Evolutionary conservation across 1,140 invertebrate genomes (phyloP).

Genomic region (Achatina immaculata): DNA sequence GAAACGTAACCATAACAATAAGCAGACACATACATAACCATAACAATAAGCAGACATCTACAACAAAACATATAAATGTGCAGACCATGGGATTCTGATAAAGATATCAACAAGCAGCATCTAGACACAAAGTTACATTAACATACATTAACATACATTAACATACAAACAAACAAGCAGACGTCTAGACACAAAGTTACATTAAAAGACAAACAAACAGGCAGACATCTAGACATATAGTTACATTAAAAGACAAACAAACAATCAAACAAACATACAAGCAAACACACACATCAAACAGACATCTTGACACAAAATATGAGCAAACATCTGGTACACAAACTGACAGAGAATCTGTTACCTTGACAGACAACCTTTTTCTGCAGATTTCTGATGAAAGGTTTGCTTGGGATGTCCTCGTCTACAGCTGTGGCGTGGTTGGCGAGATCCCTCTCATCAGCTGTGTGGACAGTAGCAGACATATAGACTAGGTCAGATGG

Average conservation of each 20-base stretch:
- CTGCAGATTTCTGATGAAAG: not conserved
- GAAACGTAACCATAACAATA: no score
- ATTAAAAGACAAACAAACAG: not conserved
- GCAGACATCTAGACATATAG: constrained; percentile 4
- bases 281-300: constrained; percentile 9
- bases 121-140: no score
- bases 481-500: no score
- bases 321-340: not conserved
- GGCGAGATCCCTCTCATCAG: not conserved
- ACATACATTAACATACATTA: not conserved
- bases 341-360: constrained; percentile 24
- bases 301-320: not conserved
- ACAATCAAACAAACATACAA: not conserved
- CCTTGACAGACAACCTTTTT: not conserved
- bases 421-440: not conserved
- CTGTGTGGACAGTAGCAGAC: no score
- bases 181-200: constrained; percentile 7
- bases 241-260: not conserved
- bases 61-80: no score
- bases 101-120: no score
- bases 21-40: no score
- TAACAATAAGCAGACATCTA: no score
- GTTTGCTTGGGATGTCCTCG: not conserved
- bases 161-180: constrained; percentile 30
- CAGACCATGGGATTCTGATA: no score